A percentile compares a stretch with the other conserved stretches of the same genome.
Conservation (phyloP, 2,113 vertebrate species). For the Tragelaphus imberbis region DNA sequence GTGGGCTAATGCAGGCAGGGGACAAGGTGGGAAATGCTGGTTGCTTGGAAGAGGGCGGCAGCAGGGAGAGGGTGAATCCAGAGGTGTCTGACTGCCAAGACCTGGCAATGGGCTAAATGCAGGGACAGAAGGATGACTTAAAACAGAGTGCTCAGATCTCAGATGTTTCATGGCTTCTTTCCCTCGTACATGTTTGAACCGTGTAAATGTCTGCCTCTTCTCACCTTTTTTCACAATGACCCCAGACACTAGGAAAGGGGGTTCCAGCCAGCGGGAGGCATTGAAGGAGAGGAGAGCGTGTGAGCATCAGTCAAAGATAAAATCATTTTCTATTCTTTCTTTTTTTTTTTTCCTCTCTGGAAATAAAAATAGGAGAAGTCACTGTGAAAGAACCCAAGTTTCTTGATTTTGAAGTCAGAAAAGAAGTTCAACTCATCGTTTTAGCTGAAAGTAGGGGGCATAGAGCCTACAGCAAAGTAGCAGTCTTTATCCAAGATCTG, state of each 20-base stretch:
- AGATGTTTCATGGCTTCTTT: background rate
- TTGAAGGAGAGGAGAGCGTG: background rate
- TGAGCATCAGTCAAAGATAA: background rate
- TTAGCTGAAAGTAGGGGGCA: constrained; percentile 82
- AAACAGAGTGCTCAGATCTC: background rate
- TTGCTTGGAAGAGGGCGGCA: background rate
- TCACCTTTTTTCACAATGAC: background rate
- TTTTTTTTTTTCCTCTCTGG: background rate
- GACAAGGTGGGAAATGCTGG: background rate
- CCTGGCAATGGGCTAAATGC: accelerated
- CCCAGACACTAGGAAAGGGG: background rate
- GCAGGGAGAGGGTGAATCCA: background rate
- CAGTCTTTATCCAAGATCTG: constrained; percentile 83
- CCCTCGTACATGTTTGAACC: background rate
- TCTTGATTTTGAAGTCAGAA: constrained; percentile 87
- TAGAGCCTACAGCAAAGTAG: constrained; percentile 83
- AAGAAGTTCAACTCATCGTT: constrained; percentile 82
- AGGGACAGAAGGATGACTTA: background rate
- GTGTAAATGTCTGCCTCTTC: background rate
- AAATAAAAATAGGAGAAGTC: constrained; percentile 83
- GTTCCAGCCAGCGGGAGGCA: too few species aligned
- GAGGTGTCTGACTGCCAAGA: background rate
- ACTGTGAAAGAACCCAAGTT: constrained; percentile 83
- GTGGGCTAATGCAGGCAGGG: too few species aligned
- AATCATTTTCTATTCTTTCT: background rate